These are phyloP conservation scores for Diphyllodes magnificus DNA, from an alignment of 2,113 vertebrate species.

Conservation along the genomic window DNA sequence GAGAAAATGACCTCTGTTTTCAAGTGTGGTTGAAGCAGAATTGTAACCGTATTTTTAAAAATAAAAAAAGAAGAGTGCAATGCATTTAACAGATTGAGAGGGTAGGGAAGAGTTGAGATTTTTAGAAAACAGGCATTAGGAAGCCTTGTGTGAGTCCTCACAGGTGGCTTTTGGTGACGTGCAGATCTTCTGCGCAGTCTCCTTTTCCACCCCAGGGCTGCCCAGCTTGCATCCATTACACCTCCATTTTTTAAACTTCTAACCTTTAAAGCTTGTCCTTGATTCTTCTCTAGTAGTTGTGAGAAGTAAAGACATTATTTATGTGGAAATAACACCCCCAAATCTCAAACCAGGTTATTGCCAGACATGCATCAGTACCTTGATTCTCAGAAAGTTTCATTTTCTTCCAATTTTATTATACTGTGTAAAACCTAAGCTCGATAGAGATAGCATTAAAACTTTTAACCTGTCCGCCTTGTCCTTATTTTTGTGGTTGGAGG, in stretches of 20 bases:
- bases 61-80: not conserved
- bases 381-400: not conserved
- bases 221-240: not conserved
- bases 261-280: not conserved
- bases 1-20: not conserved
- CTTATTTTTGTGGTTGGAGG: not conserved
- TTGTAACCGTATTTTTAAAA: not conserved
- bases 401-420: not conserved
- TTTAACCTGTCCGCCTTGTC: not conserved
- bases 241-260: not conserved
- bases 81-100: not conserved
- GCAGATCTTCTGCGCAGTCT: not conserved
- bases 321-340: not conserved
- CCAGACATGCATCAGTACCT: rapidly evolving
- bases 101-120: not conserved
- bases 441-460: not conserved
- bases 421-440: not conserved
- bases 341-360: not conserved
- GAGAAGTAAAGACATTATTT: not conserved
- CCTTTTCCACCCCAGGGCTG: not conserved
- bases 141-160: not conserved
- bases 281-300: not conserved
- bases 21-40: not conserved
- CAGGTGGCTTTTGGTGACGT: not conserved
- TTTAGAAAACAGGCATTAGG: not conserved